A percentile compares a stretch with the other conserved stretches of the same genome.
Evolutionary conservation across 1,140 invertebrate species (phyloP).

Genomic region (Mamestra configurata): DNA sequence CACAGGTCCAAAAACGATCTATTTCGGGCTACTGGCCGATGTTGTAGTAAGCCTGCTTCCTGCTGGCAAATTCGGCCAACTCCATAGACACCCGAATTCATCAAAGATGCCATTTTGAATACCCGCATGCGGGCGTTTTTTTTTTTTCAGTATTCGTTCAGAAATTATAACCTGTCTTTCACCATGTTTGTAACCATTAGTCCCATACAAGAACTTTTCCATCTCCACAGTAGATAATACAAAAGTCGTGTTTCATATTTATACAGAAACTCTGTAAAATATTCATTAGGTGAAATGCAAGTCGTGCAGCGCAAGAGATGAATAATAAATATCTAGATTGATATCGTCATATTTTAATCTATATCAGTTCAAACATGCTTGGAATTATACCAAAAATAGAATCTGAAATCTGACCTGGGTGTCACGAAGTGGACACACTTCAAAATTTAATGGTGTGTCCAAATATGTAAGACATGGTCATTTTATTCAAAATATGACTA

Average conservation of each 20-base stretch:
- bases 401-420: constrained; percentile 14
- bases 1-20: no score
- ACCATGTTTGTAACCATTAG: not conserved
- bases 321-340: constrained; percentile 77
- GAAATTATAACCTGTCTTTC: not conserved
- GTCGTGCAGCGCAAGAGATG: constrained; percentile 71
- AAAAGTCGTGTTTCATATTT: constrained; percentile 51
- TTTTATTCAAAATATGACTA: not conserved
- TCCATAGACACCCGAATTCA: no score
- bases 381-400: constrained; percentile 57
- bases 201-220: not conserved
- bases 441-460: not conserved
- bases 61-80: no score
- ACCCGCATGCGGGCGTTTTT: no score
- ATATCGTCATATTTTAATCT: constrained; percentile 73
- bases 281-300: constrained; percentile 78
- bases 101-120: no score
- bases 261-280: constrained; percentile 67
- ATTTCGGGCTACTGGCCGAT: no score
- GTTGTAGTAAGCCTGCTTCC: no score
- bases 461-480: not conserved
- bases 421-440: constrained; percentile 36
- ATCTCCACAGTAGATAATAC: constrained; percentile 25
- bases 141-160: no score
- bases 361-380: constrained; percentile 69